Percentiles rank a stretch among this genome's conserved stretches.
Conservation (phyloP, 2,888 invertebrate genomes). For the Cybosia mesomella region DNA sequence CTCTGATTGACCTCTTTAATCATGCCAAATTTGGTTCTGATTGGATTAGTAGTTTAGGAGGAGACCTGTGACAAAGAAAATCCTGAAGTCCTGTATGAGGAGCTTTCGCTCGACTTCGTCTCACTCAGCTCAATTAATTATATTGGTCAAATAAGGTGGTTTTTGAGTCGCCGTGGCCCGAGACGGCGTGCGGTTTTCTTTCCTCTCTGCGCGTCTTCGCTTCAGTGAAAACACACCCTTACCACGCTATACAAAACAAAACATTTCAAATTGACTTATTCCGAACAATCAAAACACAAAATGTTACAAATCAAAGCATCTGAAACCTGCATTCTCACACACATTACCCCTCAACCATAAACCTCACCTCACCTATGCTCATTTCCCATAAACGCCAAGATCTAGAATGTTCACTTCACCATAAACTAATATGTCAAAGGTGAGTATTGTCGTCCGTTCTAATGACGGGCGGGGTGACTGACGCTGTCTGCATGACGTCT, state of each 20-base stretch:
- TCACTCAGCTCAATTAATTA: too few relatives aligned
- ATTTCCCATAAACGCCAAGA: conserved; percentile 78
- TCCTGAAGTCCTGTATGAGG: too few relatives aligned
- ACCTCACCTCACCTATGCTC: conserved; percentile 58
- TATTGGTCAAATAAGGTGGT: too few relatives aligned
- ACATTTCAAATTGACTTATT: conserved; percentile 14
- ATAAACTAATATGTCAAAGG: conserved; percentile 73
- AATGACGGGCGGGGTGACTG: conserved; percentile 56
- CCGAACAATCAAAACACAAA: conserved; percentile 19
- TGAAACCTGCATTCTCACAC: conserved; percentile 41
- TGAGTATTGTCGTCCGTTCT: conserved; percentile 65
- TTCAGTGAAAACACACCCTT: not conserved
- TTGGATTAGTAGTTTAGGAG: too few relatives aligned
- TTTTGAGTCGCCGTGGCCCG: too few relatives aligned
- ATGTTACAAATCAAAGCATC: conserved; percentile 34
- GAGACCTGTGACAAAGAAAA: too few relatives aligned
- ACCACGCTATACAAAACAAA: not conserved
- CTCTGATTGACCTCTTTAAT: too few relatives aligned
- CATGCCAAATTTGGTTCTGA: too few relatives aligned
- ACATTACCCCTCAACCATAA: conserved; percentile 59
- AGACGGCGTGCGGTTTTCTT: too few relatives aligned
- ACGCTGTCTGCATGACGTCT: conserved; percentile 47
- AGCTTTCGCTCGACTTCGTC: too few relatives aligned
- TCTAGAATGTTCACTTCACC: conserved; percentile 78
- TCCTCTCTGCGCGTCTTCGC: not conserved